Percentiles rank a stretch among this genome's conserved stretches.
Conservation (phyloP, 2,888 invertebrate genomes). For the Hedychridium roseum region DNA sequence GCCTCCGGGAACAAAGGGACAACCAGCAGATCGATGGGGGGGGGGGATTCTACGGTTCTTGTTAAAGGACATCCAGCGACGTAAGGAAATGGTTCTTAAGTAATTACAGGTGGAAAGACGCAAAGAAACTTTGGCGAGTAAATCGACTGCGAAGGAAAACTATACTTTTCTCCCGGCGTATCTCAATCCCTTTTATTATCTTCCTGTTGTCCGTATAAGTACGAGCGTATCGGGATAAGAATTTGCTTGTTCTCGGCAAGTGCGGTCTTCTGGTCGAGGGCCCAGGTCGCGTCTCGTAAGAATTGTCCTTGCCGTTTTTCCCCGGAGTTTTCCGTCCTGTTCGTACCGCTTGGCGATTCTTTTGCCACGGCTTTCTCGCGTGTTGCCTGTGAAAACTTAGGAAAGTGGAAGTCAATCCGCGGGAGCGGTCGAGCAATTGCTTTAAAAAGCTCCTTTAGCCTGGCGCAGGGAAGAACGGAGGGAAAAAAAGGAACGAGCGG, state of each 20-base stretch:
- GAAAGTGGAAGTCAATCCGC: slow-evolving; percentile 30
- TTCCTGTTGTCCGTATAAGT: no score
- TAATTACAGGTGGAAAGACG: slow-evolving; percentile 9
- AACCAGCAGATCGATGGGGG: background rate
- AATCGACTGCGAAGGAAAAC: background rate
- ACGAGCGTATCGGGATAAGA: no score
- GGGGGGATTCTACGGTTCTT: background rate
- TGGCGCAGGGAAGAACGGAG: slow-evolving; percentile 10
- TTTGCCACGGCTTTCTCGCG: no score
- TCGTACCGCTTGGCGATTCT: no score
- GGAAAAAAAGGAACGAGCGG: background rate
- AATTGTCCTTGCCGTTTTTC: no score
- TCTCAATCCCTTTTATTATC: background rate
- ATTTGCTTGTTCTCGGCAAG: no score
- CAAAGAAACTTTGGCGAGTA: background rate
- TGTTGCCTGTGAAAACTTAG: background rate
- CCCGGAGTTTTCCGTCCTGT: no score
- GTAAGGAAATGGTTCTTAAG: no score
- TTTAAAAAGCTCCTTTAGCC: slow-evolving; percentile 27
- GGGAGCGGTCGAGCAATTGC: slow-evolving; percentile 24
- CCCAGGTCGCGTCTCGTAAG: no score
- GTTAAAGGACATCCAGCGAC: no score
- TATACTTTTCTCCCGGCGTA: background rate
- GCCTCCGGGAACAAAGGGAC: slow-evolving; percentile 6
- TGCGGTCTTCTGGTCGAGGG: no score